Conservation (phyloP, 2,888 invertebrate species). For the Beris chalybata region DNA sequence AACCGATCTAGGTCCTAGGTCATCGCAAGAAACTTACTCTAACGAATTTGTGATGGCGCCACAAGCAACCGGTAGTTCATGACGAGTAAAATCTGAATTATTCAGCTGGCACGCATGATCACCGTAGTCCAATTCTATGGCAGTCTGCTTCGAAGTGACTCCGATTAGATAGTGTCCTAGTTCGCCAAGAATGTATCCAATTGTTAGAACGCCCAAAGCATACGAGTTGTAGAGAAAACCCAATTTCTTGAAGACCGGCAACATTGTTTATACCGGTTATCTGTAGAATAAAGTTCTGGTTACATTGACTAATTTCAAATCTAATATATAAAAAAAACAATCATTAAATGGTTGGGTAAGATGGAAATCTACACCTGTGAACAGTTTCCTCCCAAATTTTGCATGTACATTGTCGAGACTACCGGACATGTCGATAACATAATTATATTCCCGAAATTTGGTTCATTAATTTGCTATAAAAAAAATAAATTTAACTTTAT, state of each 20-base stretch:
- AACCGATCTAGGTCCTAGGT: not conserved
- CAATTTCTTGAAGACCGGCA: conserved; percentile 58
- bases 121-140: conserved; percentile 82
- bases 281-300: conserved; percentile 14
- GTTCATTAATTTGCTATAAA: no score
- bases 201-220: conserved; percentile 75
- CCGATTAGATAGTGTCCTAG: conserved; percentile 87
- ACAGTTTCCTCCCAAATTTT: no score
- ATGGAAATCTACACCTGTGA: no score
- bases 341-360: no score
- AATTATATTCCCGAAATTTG: no score
- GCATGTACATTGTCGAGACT: no score
- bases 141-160: conserved; percentile 84
- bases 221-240: conserved; percentile 75
- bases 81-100: conserved; percentile 60
- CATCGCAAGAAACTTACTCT: conserved; percentile 54
- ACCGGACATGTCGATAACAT: no score
- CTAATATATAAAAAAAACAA: no score
- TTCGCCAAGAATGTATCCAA: conserved; percentile 84
- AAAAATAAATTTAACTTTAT: no score
- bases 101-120: conserved; percentile 84
- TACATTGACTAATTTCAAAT: not conserved
- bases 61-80: conserved; percentile 61
- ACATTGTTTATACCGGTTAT: conserved; percentile 34
- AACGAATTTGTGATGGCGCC: conserved; percentile 61